Percentiles rank a stretch among this genome's conserved stretches.
Evolutionary conservation across 2,113 vertebrate genomes (phyloP).

Genomic region (Acinonyx jubatus): DNA sequence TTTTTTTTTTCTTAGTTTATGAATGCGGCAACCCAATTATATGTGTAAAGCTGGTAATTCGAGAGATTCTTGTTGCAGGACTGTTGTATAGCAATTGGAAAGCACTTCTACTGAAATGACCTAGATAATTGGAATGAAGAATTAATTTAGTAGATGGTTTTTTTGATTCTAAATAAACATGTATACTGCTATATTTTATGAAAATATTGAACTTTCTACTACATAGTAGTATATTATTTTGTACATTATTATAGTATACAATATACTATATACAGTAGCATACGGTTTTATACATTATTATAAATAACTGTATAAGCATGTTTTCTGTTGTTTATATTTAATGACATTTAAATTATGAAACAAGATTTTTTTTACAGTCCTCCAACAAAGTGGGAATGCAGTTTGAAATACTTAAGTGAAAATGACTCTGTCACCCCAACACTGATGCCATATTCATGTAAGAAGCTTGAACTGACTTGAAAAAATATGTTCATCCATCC

Average conservation of each 20-base stretch:
- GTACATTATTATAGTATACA: neutral
- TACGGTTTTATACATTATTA: neutral
- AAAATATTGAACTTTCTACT: conserved; percentile 5
- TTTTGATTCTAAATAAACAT: neutral
- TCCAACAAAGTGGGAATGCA: neutral
- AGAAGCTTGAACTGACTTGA: neutral
- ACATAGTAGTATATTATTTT: neutral
- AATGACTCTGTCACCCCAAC: neutral
- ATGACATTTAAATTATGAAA: conserved; percentile 19
- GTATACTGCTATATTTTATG: conserved; percentile 31
- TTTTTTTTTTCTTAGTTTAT: neutral
- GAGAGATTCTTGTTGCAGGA: neutral
- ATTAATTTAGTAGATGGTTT: neutral
- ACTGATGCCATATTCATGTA: neutral
- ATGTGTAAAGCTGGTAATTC: neutral
- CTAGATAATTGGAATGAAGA: neutral
- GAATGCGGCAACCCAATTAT: neutral
- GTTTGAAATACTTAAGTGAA: neutral
- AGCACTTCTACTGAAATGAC: neutral
- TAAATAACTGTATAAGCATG: neutral
- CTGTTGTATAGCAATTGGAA: neutral
- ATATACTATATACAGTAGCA: neutral
- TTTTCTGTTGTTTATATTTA: conserved; percentile 29
- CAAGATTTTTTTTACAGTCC: neutral
- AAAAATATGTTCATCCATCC: neutral